A percentile compares a stretch with the other conserved stretches of the same genome.
Evolutionary conservation across 2,888 invertebrate species (phyloP).

Genomic region (Lomographa bimaculata): DNA sequence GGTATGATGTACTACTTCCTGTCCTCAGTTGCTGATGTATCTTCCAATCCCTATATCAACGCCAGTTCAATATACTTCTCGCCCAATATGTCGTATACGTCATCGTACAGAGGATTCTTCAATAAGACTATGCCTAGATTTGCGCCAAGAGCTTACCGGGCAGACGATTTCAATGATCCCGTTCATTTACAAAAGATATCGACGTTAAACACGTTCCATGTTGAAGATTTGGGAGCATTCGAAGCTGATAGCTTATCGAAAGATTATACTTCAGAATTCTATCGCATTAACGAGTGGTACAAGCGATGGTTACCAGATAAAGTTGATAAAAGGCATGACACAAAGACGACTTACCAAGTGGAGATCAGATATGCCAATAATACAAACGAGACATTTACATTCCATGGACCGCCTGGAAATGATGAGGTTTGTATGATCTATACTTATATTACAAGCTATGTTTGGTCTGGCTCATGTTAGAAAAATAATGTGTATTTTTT

Average conservation of each 20-base stretch:
- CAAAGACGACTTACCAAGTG: conserved; percentile 96
- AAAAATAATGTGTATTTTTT: too few relatives aligned
- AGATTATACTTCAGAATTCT: conserved; percentile 96
- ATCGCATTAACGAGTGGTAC: conserved; percentile 97
- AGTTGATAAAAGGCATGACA: conserved; percentile 92
- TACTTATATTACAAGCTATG: conserved; percentile 4
- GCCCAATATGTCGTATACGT: conserved; percentile 96
- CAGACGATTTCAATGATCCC: conserved; percentile 97
- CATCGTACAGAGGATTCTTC: conserved; percentile 97
- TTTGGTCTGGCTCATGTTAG: too few relatives aligned
- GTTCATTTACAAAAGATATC: conserved; percentile 97
- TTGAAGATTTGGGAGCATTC: conserved; percentile 93
- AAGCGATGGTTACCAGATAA: conserved; percentile 95
- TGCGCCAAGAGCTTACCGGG: conserved; percentile 95
- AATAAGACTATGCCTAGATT: conserved; percentile 97
- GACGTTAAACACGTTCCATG: conserved; percentile 95
- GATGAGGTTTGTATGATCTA: conserved; percentile 86
- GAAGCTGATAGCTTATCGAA: conserved; percentile 89
- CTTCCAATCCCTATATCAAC: conserved; percentile 95
- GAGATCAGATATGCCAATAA: conserved; percentile 97
- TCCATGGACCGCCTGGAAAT: conserved; percentile 95
- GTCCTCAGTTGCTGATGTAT: conserved; percentile 97
- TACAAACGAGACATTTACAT: conserved; percentile 98
- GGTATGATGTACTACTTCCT: conserved; percentile 99
- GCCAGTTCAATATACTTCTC: conserved; percentile 97